Conservation (phyloP, 2,113 vertebrate genomes). For the Clarias magur region DNA sequence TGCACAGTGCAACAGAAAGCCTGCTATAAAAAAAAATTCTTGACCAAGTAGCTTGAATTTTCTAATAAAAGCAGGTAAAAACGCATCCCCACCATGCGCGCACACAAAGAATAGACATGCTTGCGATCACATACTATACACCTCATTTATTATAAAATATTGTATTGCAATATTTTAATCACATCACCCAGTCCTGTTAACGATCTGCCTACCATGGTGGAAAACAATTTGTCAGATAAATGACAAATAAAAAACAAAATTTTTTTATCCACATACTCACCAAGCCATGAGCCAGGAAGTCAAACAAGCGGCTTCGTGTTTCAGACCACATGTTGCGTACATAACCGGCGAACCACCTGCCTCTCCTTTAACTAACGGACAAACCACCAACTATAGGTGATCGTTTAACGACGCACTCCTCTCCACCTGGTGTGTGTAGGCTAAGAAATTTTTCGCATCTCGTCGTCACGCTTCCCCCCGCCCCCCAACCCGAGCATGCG, state of each 20-base stretch:
- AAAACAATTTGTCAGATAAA: neutral
- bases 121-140: too few species aligned
- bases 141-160: neutral
- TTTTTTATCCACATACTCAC: constrained; percentile 62
- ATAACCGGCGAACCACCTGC: neutral
- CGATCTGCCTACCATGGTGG: neutral
- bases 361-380: neutral
- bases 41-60: too few species aligned
- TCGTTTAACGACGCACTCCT: neutral
- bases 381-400: neutral
- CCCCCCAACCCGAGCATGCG: neutral
- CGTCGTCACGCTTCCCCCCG: neutral
- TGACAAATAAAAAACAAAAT: neutral
- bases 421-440: neutral
- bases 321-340: constrained; percentile 65
- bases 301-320: constrained; percentile 72
- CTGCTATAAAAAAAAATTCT: too few species aligned
- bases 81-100: too few species aligned
- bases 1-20: too few species aligned
- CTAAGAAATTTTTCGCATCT: neutral
- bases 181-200: neutral
- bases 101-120: too few species aligned
- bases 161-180: neutral
- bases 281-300: constrained; percentile 73
- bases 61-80: too few species aligned